Base-by-base conservation (phyloP, 30 jellyfish, hydroid and myxozoan genomes). In the Pseudorhiza aurosa region DNA sequence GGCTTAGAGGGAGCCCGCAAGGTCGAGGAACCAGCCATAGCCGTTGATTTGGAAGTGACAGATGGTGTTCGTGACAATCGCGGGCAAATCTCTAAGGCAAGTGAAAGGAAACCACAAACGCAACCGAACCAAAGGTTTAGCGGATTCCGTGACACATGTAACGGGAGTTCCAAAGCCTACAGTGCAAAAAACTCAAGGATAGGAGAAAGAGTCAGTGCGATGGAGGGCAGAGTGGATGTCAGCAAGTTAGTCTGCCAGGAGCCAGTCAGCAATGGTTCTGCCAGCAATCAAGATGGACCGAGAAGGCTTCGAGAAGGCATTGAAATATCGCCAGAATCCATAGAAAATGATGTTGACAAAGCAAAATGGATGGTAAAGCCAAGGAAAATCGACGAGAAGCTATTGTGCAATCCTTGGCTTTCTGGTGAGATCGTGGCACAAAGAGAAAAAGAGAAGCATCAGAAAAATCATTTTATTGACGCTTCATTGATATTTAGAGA, bases 351-450 rank as follows among this genome's bases (percentile, higher is more conserved):
- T n/a, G n/a, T n/a, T n/a, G n/a, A n/a, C n/a, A n/a, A n/a, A n/a
- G n/a, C n/a, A n/a, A n/a, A n/a, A n/a, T n/a, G n/a, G n/a, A n/a
- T n/a, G 6, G n/a, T 21, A 7, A 53, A 53, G 67, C 67, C 67
- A 10, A 14, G 4, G 10, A 53, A 53, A 27, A 35, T 73, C 45
- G 59, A 73, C 25, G 68, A 39, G 26, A 73, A 57, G 21, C 26
- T 73, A 18, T 30, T 32, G 26, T 10, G 32, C 22, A 73, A 73
- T 19, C 86, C 86, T 12, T 73, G 86, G 86, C 43, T 73, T n/a
- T 73, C 86, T 49, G 86, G 86, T 21, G 62, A 73, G 43, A 53
- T 73, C 21, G 43, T 19, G 22, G 63, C 4, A 21, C 28, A 59
- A 14, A 1, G 1, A 18, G 57, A 57, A 24, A 31, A 11, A 37